Conservation (phyloP, 2,113 vertebrate genomes). For the Coryphaenoides rupestris region DNA sequence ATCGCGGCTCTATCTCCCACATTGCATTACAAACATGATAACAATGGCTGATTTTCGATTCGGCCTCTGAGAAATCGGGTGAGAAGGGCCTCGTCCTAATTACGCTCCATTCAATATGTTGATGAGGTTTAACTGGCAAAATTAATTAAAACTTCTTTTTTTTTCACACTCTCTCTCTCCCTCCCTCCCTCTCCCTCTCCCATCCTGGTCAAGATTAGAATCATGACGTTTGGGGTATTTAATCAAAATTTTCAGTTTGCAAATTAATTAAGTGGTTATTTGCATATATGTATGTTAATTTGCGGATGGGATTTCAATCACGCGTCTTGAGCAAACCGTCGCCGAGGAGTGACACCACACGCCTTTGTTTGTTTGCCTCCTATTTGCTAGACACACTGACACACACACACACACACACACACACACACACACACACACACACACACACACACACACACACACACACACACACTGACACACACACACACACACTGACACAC, state of each 20-base stretch:
- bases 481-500: slow-evolving; percentile 8
- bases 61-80: slow-evolving; percentile 59
- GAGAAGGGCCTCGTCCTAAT: slow-evolving; percentile 66
- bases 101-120: slow-evolving; percentile 75
- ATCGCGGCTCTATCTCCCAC: slow-evolving; percentile 67
- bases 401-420: neutral
- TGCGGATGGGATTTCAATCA: slow-evolving; percentile 62
- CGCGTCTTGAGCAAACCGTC: slow-evolving; percentile 44
- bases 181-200: neutral
- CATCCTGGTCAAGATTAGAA: slow-evolving; percentile 72
- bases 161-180: neutral
- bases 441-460: slow-evolving; percentile 4
- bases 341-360: slow-evolving; percentile 19
- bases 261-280: slow-evolving; percentile 73
- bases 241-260: slow-evolving; percentile 74
- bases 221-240: slow-evolving; percentile 77
- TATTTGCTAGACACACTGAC: neutral
- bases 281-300: slow-evolving; percentile 75
- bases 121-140: slow-evolving; percentile 79
- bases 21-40: slow-evolving; percentile 74
- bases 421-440: neutral
- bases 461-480: slow-evolving; percentile 1
- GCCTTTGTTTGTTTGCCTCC: slow-evolving; percentile 44
- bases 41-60: slow-evolving; percentile 77
- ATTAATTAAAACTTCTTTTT: slow-evolving; percentile 77